Evolutionary conservation across 2,888 invertebrate genomes (phyloP), one percentile per base, ranked within the genome.

Genomic region (Drosophila ezoana): DNA sequence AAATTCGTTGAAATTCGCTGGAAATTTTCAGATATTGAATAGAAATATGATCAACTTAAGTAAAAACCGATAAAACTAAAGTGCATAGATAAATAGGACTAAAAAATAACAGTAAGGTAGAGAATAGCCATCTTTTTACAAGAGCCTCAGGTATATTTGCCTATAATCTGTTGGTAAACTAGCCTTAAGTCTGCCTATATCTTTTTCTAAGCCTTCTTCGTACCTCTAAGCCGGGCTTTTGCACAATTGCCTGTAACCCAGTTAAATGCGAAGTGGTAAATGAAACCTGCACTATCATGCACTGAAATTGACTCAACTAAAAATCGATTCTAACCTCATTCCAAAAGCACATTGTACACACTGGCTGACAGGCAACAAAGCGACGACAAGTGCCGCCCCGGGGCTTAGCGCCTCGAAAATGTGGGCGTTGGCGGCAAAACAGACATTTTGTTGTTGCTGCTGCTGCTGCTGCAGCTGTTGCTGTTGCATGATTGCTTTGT

Each of bases 281-380:
- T 41, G 64, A 59, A 65, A 54, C 67, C 63, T 77, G 77, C 67
- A 52, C 81, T 81, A 73, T 83, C 76, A 45, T 63, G 54, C 62
- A 20, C 59, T 62, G 41, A 54, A 44, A 62, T 48, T 20, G 65
- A 60, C 70, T 74, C 53, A 49, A 53, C 66, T 37, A 78, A 83
- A 86, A 84, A 84, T 84, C 84, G 83, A 84, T 84, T 84, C 64
- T 79, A 84, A 75, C 84, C 84, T 72, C 81, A 75, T 79, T 86
- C 66, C 66, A 51, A 41, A 41, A 28, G 51, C 61, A 59, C 33
- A 51, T 37, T 59, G 47, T 60, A 58, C 61, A 69, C 23, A 57
- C 56, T 52, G 52, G 52, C 51, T 40, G 35, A 58, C 52, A 18
- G 13, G 52, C 40, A 52, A 40, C 52, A 41, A n/a, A 52, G 32